Conservation (phyloP, 1,140 invertebrate species). For the Panagrolaimus sp. region DNA sequence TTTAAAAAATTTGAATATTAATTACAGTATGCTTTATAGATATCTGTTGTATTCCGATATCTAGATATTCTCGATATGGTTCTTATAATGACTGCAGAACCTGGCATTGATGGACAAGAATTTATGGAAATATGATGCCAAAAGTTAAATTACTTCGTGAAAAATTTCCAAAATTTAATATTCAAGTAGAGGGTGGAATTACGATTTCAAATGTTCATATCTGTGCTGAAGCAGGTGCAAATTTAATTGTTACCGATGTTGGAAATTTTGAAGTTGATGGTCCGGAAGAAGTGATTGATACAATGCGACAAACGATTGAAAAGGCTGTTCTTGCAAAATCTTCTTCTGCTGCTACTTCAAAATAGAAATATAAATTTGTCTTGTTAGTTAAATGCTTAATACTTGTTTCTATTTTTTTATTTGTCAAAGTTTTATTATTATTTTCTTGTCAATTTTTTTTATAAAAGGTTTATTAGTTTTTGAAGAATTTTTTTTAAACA, state of each 20-base stretch:
- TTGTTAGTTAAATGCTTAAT: too few relatives aligned
- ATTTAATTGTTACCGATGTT: slow-evolving; percentile 97
- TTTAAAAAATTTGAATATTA: slow-evolving; percentile 57
- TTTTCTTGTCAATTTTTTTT: too few relatives aligned
- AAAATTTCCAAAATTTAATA: slow-evolving; percentile 79
- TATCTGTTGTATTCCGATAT: slow-evolving; percentile 62
- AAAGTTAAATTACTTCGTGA: slow-evolving; percentile 81
- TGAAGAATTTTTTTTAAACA: too few relatives aligned
- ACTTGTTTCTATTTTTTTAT: too few relatives aligned
- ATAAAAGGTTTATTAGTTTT: too few relatives aligned
- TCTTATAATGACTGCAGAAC: slow-evolving; percentile 66
- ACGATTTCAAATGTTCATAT: slow-evolving; percentile 76
- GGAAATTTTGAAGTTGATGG: slow-evolving; percentile 76
- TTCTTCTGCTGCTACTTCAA: too few relatives aligned
- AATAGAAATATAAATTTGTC: too few relatives aligned
- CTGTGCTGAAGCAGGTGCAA: slow-evolving; percentile 69
- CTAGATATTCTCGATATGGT: slow-evolving; percentile 39
- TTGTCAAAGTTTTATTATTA: too few relatives aligned
- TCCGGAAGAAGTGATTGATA: slow-evolving; percentile 73
- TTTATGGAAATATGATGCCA: slow-evolving; percentile 92
- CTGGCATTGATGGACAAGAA: slow-evolving; percentile 91
- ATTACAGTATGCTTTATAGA: too few relatives aligned
- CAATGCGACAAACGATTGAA: slow-evolving; percentile 60
- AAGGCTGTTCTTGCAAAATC: background rate
- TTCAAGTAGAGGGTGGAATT: slow-evolving; percentile 97